Conservation (phyloP, 1,140 invertebrate genomes). For the Spodoptera frugiperda region DNA sequence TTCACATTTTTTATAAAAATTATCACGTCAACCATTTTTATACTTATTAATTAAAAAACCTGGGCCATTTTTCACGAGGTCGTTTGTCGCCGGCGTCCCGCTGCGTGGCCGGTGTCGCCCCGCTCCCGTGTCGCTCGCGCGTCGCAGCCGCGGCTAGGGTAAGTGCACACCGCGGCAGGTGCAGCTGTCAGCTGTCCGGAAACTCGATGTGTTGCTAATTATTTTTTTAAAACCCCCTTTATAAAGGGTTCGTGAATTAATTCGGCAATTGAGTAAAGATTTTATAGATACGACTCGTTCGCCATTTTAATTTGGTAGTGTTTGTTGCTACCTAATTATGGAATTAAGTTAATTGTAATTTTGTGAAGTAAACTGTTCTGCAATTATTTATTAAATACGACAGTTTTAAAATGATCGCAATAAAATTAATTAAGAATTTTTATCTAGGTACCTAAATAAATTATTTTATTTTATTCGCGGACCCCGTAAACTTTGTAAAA, state of each 20-base stretch:
- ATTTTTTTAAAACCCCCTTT: constrained; percentile 64
- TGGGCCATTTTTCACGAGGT: constrained; percentile 19
- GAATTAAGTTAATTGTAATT: too few species aligned
- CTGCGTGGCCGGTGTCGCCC: constrained; percentile 2
- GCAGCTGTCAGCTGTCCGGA: constrained; percentile 75
- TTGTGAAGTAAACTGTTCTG: too few species aligned
- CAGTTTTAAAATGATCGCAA: too few species aligned
- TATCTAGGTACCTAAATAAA: too few species aligned
- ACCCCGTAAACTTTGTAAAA: too few species aligned
- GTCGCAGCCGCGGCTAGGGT: constrained; percentile 1
- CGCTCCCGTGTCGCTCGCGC: constrained; percentile 10
- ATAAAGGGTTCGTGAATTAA: constrained; percentile 57
- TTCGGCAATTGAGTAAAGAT: background rate
- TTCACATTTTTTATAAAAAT: too few species aligned
- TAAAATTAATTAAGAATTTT: too few species aligned
- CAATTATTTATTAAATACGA: too few species aligned
- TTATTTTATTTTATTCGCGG: too few species aligned
- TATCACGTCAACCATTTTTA: too few species aligned
- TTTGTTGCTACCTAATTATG: background rate
- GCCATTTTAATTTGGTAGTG: background rate
- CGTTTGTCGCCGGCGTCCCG: constrained; percentile 19
- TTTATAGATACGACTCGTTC: background rate
- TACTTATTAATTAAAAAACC: constrained; percentile 14
- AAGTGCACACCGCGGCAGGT: constrained; percentile 51
- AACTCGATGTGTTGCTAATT: constrained; percentile 69